phyloP scores from a whole-genome alignment of 2,113 vertebrate genomes.

The Apteryx mantelli region DNA sequence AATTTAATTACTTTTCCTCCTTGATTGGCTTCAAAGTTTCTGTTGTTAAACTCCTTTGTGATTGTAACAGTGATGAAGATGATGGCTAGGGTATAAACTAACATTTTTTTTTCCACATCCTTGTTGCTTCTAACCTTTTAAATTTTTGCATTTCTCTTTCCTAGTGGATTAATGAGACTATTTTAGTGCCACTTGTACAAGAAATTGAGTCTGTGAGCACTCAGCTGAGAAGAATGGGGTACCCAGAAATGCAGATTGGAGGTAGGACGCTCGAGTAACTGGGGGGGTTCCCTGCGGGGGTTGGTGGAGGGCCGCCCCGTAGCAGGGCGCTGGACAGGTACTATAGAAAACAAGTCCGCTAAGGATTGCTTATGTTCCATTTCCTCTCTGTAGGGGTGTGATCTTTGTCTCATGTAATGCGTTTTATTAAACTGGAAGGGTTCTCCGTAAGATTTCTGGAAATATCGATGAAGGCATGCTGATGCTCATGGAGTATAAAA shows the following conservation, averaged over 20 bases:
- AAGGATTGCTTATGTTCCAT: fast-evolving
- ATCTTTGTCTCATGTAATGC: not conserved
- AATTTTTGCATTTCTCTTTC: not conserved
- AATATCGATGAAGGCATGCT: not conserved
- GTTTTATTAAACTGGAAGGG: not conserved
- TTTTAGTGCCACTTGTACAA: constrained; percentile 90
- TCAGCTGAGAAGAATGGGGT: constrained; percentile 93
- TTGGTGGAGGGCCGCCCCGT: fast-evolving
- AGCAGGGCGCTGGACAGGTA: fast-evolving
- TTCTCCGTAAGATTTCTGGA: not conserved
- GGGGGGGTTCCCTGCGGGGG: not conserved
- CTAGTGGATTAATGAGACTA: constrained; percentile 97
- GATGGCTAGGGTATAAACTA: not conserved
- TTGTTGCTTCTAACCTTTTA: not conserved
- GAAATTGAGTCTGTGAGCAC: constrained; percentile 93
- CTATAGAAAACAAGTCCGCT: fast-evolving
- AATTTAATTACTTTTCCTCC: not conserved
- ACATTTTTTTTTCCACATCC: fast-evolving
- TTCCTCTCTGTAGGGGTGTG: not conserved
- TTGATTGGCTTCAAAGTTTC: not conserved
- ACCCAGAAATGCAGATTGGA: constrained; percentile 94
- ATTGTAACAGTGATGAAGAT: not conserved
- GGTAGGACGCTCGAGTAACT: constrained; percentile 72
- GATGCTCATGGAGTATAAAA: not conserved
- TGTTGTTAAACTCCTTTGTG: not conserved